phyloP scores from a whole-genome alignment of 1,140 invertebrate species.

The Lordiphosa mommai region DNA sequence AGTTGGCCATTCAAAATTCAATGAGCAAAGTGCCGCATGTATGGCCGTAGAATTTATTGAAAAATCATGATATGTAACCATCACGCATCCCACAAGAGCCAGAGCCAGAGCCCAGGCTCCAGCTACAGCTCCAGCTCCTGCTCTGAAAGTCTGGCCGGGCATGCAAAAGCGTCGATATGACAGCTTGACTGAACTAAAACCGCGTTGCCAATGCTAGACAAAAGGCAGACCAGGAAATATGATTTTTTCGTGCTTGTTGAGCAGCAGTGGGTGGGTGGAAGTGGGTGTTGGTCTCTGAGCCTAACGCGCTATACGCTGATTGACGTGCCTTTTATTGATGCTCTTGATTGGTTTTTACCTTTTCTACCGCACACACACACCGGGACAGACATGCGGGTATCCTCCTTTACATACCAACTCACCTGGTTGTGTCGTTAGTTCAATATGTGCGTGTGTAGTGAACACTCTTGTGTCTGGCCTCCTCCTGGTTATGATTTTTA shows the following conservation, averaged over 20 bases:
- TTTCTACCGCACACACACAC: slow-evolving; percentile 30
- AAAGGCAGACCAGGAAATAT: slow-evolving; percentile 61
- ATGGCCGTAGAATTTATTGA: slow-evolving; percentile 71
- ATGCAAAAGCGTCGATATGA: slow-evolving; percentile 74
- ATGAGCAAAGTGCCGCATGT: slow-evolving; percentile 65
- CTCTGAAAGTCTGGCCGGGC: slow-evolving; percentile 29
- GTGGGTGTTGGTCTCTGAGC: slow-evolving; percentile 31
- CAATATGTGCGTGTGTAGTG: slow-evolving; percentile 62
- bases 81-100: slow-evolving; percentile 25
- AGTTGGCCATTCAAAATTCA: slow-evolving; percentile 65
- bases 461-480: slow-evolving; percentile 28
- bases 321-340: slow-evolving; percentile 78
- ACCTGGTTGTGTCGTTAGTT: slow-evolving; percentile 57
- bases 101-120: neutral
- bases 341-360: slow-evolving; percentile 79
- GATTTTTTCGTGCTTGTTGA: slow-evolving; percentile 62
- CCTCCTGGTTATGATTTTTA: slow-evolving; percentile 71
- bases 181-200: slow-evolving; percentile 76
- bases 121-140: neutral
- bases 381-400: slow-evolving; percentile 38
- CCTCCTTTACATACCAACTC: neutral
- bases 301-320: slow-evolving; percentile 61
- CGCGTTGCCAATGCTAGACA: slow-evolving; percentile 48
- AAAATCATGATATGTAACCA: slow-evolving; percentile 76
- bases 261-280: slow-evolving; percentile 12